Evolutionary conservation across 2,113 vertebrate genomes (phyloP).

Genomic region (Xenopus laevis): DNA sequence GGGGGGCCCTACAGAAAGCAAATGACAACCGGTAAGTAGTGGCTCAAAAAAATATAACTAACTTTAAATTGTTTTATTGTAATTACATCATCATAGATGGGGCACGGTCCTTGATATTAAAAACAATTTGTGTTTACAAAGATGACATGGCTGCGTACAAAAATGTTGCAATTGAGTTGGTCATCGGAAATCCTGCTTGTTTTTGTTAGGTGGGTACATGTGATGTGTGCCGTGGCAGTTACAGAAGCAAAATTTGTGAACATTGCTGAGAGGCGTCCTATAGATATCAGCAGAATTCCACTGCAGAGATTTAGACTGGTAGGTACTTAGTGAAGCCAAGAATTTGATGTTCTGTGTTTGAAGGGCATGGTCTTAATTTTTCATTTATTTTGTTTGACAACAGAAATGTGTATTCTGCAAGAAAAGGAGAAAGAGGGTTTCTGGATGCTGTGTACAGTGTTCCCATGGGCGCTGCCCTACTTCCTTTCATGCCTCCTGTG

Average conservation of each 20-base stretch:
- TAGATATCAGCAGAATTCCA: slow-evolving; percentile 91
- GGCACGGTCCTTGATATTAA: no score
- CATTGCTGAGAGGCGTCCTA: slow-evolving; percentile 83
- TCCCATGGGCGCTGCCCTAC: slow-evolving; percentile 95
- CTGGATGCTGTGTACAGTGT: slow-evolving; percentile 92
- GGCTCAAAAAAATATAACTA: background rate
- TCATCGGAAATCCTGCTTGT: no score
- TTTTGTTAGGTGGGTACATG: slow-evolving; percentile 87
- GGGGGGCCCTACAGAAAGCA: slow-evolving; percentile 90
- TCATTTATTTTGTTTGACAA: background rate
- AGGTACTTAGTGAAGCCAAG: slow-evolving; percentile 40
- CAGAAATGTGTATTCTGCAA: slow-evolving; percentile 97
- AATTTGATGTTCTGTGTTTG: background rate
- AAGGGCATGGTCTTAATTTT: background rate
- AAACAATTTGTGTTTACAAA: no score
- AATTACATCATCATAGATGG: no score
- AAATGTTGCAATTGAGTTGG: no score
- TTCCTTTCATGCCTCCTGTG: slow-evolving; percentile 93
- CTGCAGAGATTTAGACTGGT: slow-evolving; percentile 91
- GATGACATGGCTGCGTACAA: no score
- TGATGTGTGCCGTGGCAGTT: slow-evolving; percentile 92
- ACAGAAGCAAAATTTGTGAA: slow-evolving; percentile 93
- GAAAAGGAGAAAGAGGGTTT: slow-evolving; percentile 88
- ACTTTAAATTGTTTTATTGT: no score
- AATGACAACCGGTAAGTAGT: slow-evolving; percentile 89